phyloP scores from a whole-genome alignment of 2,797 vertebrate species.

The Chelonia mydas region DNA sequence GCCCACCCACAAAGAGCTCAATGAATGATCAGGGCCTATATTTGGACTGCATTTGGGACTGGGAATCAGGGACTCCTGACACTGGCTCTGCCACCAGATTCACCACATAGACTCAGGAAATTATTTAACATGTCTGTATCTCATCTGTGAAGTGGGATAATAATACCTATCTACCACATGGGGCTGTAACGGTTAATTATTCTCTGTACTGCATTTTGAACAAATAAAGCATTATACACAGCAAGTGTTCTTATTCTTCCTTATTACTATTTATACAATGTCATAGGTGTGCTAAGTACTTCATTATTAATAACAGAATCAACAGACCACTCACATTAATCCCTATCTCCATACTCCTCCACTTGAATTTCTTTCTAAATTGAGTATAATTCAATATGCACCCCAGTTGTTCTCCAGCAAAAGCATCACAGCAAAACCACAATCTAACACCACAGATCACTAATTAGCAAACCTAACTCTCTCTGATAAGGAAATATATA shows the following conservation, averaged over 20 bases:
- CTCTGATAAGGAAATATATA: background rate
- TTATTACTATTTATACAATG: background rate
- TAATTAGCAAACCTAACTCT: background rate
- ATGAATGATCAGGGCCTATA: background rate
- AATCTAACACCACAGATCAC: background rate
- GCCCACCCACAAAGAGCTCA: background rate
- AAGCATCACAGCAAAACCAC: background rate
- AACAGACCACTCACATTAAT: background rate
- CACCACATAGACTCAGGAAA: background rate
- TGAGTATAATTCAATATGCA: background rate
- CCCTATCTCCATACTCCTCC: background rate
- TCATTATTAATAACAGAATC: background rate
- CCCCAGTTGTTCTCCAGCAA: background rate
- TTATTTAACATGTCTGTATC: background rate
- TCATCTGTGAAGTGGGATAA: background rate
- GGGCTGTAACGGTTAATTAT: background rate
- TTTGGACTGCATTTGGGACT: background rate
- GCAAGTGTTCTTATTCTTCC: background rate
- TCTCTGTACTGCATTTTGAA: background rate
- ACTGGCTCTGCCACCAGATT: background rate
- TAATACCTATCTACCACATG: background rate
- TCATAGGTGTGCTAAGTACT: background rate
- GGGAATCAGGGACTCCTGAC: background rate
- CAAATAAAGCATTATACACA: background rate
- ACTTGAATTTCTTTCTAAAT: background rate